A percentile compares a stretch with the other conserved stretches of the same genome.
Evolutionary conservation across 1,140 invertebrate genomes (phyloP).

Genomic region (Idris sp.): DNA sequence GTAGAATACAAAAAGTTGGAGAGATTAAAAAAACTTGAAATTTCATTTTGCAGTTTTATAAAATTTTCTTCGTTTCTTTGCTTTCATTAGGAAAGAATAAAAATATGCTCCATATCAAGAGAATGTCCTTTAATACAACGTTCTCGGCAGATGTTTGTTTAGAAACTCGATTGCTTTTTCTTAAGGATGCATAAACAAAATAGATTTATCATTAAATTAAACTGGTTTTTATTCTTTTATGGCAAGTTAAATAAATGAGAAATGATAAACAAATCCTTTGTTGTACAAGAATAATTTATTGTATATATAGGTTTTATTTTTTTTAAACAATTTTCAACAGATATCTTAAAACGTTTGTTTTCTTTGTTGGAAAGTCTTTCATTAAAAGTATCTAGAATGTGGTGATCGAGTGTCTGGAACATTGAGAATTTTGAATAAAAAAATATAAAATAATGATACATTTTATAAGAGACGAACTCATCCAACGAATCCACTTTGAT

Average conservation of each 20-base stretch:
- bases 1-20: constrained; percentile 34
- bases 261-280: no score
- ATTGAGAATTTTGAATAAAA: no score
- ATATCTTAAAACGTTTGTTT: no score
- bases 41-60: constrained; percentile 50
- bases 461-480: constrained; percentile 40
- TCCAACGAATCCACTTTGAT: constrained; percentile 38
- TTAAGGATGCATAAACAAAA: constrained; percentile 21
- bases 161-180: constrained; percentile 33
- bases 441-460: no score
- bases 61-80: constrained; percentile 28
- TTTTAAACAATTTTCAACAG: no score
- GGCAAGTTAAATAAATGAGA: no score
- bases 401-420: no score
- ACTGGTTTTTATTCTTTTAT: no score
- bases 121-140: constrained; percentile 41
- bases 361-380: no score
- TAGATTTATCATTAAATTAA: constrained; percentile 31
- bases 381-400: no score
- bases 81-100: constrained; percentile 29
- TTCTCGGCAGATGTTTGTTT: constrained; percentile 32
- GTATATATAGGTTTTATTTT: no score
- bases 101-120: constrained; percentile 42
- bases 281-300: no score
- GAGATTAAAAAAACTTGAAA: constrained; percentile 45